A percentile compares a stretch with the other conserved stretches of the same genome.
Evolutionary conservation across 2,888 invertebrate species (phyloP).

Genomic region (Oligia fasciuncula): DNA sequence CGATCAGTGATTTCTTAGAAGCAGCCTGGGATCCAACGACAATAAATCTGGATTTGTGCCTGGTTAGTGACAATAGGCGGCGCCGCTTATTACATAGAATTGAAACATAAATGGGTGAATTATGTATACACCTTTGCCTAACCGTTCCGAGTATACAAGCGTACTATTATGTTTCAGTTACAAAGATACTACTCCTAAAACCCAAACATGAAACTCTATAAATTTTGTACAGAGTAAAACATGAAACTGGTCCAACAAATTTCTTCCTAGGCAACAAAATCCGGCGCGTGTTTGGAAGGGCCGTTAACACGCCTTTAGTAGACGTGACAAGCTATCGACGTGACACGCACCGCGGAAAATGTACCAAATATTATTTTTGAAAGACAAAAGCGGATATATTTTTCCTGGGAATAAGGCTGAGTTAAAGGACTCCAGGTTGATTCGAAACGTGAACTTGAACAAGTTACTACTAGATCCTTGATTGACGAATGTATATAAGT

Average conservation of each 20-base stretch:
- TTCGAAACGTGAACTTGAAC: background rate
- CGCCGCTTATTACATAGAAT: background rate
- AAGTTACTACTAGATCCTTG: background rate
- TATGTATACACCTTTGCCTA: background rate
- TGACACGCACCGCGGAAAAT: slow-evolving; percentile 39
- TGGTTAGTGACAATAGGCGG: background rate
- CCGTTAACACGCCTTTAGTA: slow-evolving; percentile 45
- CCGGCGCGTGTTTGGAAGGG: slow-evolving; percentile 33
- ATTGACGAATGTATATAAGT: background rate
- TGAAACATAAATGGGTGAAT: background rate
- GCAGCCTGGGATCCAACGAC: too few relatives aligned
- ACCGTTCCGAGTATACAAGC: background rate
- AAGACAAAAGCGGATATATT: slow-evolving; percentile 28
- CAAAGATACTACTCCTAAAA: background rate
- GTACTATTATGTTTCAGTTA: background rate
- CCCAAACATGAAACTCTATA: background rate
- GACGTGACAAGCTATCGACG: slow-evolving; percentile 46
- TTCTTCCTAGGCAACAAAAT: slow-evolving; percentile 6
- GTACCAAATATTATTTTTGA: slow-evolving; percentile 38
- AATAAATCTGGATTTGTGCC: background rate
- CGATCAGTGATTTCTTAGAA: background rate
- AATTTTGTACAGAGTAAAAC: slow-evolving; percentile 4
- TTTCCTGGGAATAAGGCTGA: slow-evolving; percentile 19
- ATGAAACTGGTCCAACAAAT: slow-evolving; percentile 31
- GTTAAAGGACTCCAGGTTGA: background rate